Evolutionary conservation across 2,113 vertebrate species (phyloP), one percentile per base, ranked within the genome.

Genomic region (Hemichromis elongatus): DNA sequence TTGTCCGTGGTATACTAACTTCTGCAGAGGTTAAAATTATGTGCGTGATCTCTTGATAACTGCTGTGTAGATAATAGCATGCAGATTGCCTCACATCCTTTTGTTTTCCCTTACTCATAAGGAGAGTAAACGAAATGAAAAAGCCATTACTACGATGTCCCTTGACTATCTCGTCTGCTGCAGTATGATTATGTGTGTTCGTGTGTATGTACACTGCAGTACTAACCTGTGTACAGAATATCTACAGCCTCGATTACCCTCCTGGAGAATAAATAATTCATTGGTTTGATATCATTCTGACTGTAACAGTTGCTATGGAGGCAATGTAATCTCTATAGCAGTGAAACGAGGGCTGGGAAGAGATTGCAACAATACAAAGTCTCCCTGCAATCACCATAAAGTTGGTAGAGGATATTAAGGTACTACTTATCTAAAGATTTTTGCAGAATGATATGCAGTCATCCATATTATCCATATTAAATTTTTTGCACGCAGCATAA

Each of bases 201-300:
- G 40, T 18, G n/a, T 21, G 13, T 55, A 54, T 63, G 30, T 55
- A 63, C 63, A 63, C 78, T 80, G 79, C 75, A 81, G 73, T 82
- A 21, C 68, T 73, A 79, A 42, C 40, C 79, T 80, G 19, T 50
- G 52, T 79, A 75, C 70, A 75, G 63, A 75, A 13, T 57, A 63
- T 79, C 54, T 35, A 50, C 66, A 66, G 77, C 68, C 70, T 85
- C 45, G 21, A 80, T 59, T 84, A 80, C 54, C 77, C 86, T 86
- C 57, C 30, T 45, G 37, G 52, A 86, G 79, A 83, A 91, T 94
- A 57, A 94, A 95, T 95, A 68, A 93, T 95, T 92, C 89, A 94
- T 84, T 5, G 59, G 79, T 90, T 81, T 84, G 70, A 87, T 85
- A 88, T 63, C 35, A 47, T 90, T 88, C 82, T 86, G 85, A 81